Percentiles rank a stretch among this genome's conserved stretches.
These are phyloP conservation scores for Danio rerio DNA, from an alignment of 2,113 vertebrate species.

Conservation along the genomic window DNA sequence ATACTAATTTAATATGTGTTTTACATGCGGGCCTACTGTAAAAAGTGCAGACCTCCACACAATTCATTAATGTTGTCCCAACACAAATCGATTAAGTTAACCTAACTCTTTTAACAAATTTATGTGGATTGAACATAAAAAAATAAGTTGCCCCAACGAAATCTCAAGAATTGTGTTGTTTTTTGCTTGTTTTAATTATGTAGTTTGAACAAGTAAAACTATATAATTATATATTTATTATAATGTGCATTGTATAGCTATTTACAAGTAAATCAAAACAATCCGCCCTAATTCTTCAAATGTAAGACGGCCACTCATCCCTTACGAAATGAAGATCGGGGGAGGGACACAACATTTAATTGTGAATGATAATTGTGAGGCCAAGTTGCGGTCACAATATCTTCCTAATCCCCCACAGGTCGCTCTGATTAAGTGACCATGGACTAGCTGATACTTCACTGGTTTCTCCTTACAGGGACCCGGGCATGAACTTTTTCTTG, in stretches of 20 bases:
- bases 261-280: not conserved
- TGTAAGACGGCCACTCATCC: not conserved
- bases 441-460: slow-evolving; percentile 67
- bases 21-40: not conserved
- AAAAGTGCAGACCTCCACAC: no score
- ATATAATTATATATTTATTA: no score
- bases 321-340: not conserved
- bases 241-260: not conserved
- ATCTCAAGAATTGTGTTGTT: not conserved
- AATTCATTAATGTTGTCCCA: no score
- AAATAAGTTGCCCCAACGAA: no score
- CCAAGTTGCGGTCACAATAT: slow-evolving; percentile 70
- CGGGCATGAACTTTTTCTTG: slow-evolving; percentile 84
- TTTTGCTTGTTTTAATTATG: no score
- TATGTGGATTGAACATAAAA: no score
- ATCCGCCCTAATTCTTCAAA: not conserved
- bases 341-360: slow-evolving; percentile 61
- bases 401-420: slow-evolving; percentile 72
- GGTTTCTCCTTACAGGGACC: slow-evolving; percentile 82
- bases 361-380: slow-evolving; percentile 67
- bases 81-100: no score
- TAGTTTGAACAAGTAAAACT: no score
- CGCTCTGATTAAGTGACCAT: slow-evolving; percentile 77
- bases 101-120: no score
- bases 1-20: not conserved